Base-by-base conservation (phyloP, 2,888 invertebrate genomes). In the Tineola bisselliella region DNA sequence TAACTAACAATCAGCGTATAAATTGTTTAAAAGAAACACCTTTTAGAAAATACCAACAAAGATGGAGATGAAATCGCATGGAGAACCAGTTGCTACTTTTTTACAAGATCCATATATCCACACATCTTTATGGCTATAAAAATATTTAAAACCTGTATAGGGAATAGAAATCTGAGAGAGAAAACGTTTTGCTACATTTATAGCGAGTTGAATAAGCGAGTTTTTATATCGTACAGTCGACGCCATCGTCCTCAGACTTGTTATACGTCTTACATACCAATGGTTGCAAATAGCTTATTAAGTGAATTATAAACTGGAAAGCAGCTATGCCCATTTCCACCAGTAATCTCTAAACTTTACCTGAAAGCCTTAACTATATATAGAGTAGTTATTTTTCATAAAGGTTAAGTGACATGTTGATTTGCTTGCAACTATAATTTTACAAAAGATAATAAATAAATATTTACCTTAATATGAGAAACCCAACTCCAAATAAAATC, bases 101-200 rank as follows among this genome's bases (percentile, higher is more conserved):
- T 18, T 48, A 8, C 17, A 48, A 48, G 12, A 19, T 54, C n/a
- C 54, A 52, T 10, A 52, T 3, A 10, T 13, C 48, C 48, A 48
- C 11, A 12, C 54, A 25, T 12, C 17, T 54, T 2, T 18, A 25
- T 54, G 54, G 54, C 54, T 54, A 54, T 54, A 54, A 54, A 54
- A 54, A 54, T 54, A 25, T 25, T 54, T 25, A 3, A 25, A 54
- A 54, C 54, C 54, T 54, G 54, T 54, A 19, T 54, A 54, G 54
- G 25, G 54, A 54, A 18, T 54, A 54, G 54, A 54, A 54, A 54
- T 48, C 54, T 19, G 54, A 25, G 13, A 54, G 54, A 54, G 54
- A 54, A 25, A 54, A 54, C 54, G 25, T 54, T 48, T 54, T 54
- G 54, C 54, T 54, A 54, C 54, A 54, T 54, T 54, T 54, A 54